phyloP scores from a whole-genome alignment of 2,888 invertebrate genomes.

The Standfussiana lucernea region DNA sequence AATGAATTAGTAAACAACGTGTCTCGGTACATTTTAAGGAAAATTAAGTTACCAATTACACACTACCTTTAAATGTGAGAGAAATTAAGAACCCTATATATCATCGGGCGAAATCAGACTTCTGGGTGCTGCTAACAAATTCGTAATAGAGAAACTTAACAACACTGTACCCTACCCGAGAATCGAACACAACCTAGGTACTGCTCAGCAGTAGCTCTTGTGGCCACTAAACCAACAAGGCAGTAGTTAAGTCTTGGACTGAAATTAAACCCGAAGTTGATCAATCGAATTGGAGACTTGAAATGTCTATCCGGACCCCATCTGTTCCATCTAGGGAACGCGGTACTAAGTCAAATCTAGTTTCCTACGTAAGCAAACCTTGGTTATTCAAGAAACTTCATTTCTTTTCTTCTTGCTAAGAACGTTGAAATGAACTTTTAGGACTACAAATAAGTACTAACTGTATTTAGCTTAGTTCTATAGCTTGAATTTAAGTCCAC shows the following conservation, averaged over 20 bases:
- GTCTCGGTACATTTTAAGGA: not conserved
- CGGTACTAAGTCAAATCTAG: not conserved
- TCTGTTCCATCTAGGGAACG: not conserved
- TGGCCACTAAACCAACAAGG: not conserved
- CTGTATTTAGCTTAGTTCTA: not conserved
- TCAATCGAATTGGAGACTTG: not conserved
- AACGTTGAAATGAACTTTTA: not conserved
- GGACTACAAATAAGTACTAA: not conserved
- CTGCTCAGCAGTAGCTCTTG: not conserved
- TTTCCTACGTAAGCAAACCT: not conserved
- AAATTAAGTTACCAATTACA: not conserved
- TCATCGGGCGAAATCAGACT: not conserved
- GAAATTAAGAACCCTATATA: not conserved
- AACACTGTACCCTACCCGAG: not conserved
- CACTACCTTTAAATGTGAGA: not conserved
- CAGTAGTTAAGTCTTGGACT: not conserved
- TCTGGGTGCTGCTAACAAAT: not conserved
- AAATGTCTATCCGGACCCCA: not conserved
- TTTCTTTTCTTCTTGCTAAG: not conserved
- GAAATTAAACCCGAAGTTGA: not conserved
- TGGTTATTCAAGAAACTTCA: not conserved
- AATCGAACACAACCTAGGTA: not conserved
- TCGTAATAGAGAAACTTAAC: not conserved
- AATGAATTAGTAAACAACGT: conserved; percentile 45
- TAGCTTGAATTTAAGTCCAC: not conserved